Percentiles rank a stretch among this genome's conserved stretches.
Evolutionary conservation across 2,113 vertebrate species (phyloP).

Genomic region (Forbesichthys agassizii): DNA sequence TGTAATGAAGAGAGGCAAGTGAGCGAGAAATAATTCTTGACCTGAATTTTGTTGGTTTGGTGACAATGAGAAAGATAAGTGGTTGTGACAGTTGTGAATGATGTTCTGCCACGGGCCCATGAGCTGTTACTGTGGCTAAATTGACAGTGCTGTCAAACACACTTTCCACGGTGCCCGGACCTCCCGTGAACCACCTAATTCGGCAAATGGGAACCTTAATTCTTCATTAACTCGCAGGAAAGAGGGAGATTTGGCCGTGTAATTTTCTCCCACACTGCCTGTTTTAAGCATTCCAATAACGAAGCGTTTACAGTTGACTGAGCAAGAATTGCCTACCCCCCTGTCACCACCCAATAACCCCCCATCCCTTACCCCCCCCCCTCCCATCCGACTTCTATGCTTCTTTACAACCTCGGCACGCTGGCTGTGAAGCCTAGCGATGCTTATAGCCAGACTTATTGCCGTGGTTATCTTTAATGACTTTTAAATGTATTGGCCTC

Average conservation of each 20-base stretch:
- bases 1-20: conserved; percentile 60
- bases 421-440: conserved; percentile 86
- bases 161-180: conserved; percentile 79
- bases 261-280: conserved; percentile 92
- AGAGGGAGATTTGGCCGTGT: conserved; percentile 90
- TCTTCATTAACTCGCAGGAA: conserved; percentile 90
- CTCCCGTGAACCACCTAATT: conserved; percentile 92
- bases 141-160: conserved; percentile 88
- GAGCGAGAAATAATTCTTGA: conserved; percentile 58
- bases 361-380: conserved; percentile 12
- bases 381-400: conserved; percentile 29
- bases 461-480: conserved; percentile 98
- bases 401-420: conserved; percentile 73
- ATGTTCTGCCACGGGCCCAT: conserved; percentile 83
- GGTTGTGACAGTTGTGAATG: conserved; percentile 93
- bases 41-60: conserved; percentile 82
- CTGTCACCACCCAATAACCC: neutral
- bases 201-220: conserved; percentile 94
- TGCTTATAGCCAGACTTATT: conserved; percentile 95
- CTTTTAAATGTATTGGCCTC: conserved; percentile 97
- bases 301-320: conserved; percentile 92
- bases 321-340: conserved; percentile 84
- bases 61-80: conserved; percentile 91
- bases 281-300: conserved; percentile 96
- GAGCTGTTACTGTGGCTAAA: conserved; percentile 81